Evolutionary conservation across 2,888 invertebrate genomes (phyloP).

Genomic region (Aricia artaxerxes): DNA sequence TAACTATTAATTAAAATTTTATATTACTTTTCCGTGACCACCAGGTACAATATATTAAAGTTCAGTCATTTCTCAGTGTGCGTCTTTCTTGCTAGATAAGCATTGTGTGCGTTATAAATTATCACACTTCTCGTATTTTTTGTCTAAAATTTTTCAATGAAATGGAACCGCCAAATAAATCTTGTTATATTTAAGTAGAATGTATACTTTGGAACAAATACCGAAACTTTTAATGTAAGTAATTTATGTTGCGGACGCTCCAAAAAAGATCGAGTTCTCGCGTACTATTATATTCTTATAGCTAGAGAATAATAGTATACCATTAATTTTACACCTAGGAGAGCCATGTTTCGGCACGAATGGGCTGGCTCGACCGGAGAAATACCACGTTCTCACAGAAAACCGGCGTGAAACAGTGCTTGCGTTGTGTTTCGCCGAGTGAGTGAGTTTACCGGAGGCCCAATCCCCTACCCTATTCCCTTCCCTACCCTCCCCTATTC

Average conservation of each 20-base stretch:
- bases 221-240: neutral
- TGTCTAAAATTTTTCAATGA: constrained; percentile 20
- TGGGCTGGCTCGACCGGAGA: too few relatives aligned
- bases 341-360: too few relatives aligned
- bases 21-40: too few relatives aligned
- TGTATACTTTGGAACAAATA: neutral
- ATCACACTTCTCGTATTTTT: constrained; percentile 23
- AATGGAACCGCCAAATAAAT: constrained; percentile 4
- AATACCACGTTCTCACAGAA: too few relatives aligned
- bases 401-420: too few relatives aligned
- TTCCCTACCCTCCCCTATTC: too few relatives aligned
- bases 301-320: too few relatives aligned
- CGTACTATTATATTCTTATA: neutral
- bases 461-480: too few relatives aligned
- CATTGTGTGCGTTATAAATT: constrained; percentile 32
- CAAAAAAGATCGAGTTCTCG: neutral
- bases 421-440: too few relatives aligned
- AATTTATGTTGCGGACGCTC: neutral
- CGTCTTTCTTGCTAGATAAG: constrained; percentile 11
- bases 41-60: neutral
- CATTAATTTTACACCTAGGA: too few relatives aligned
- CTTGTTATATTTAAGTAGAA: neutral
- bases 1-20: too few relatives aligned
- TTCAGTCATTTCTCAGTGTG: neutral
- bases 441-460: too few relatives aligned